Evolutionary conservation across 2,888 invertebrate species (phyloP), one percentile per base, ranked within the genome.

Genomic region (Cephus runcator): DNA sequence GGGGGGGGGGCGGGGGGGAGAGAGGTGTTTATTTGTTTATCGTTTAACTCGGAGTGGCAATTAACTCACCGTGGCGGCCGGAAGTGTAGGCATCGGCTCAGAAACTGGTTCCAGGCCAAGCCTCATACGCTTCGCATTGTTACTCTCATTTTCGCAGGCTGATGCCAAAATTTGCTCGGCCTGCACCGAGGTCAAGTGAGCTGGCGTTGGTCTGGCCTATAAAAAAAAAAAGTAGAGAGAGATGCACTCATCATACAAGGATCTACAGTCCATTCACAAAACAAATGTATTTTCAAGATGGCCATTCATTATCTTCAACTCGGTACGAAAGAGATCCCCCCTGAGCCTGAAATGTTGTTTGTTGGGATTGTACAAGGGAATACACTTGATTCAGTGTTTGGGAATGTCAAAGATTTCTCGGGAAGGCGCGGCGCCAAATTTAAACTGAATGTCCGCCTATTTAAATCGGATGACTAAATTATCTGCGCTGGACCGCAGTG

Each of bases 91-190:
- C 94, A 97, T 95, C 76, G 97, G 97, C 92, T 97, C 97, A 90
- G 97, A 96, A 87, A 98, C 97, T 73, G 98, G 98, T 91, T 98
- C 98, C 86, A 98, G 93, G 75, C 98, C 98, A 90, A 98, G 94
- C 84, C 98, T 95, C 98, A 98, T 98, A 90, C 98, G 95, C 93
- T 98, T 98, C 81, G 98, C 98, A 92, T 98, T 98, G 92, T 98
- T 96, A 92, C 97, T 97, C 93, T 98, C 98, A 92, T 98, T 98
- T 93, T 98, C 98, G 92, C 98, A 98, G 81, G 98, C 98, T 90
- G 97, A 96, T 83, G 98, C 98, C 90, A 98, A 93, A 90, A 98
- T 97, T 92, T 98, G 97, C 92, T 98, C 98, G 76, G 98, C 98
- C 92, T 98, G 98, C 84, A 98, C 98, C 85, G 98, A 98, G 77